These are phyloP conservation scores for Athene cunicularia DNA, from an alignment of 2,113 vertebrate genomes.

Conservation along the genomic window DNA sequence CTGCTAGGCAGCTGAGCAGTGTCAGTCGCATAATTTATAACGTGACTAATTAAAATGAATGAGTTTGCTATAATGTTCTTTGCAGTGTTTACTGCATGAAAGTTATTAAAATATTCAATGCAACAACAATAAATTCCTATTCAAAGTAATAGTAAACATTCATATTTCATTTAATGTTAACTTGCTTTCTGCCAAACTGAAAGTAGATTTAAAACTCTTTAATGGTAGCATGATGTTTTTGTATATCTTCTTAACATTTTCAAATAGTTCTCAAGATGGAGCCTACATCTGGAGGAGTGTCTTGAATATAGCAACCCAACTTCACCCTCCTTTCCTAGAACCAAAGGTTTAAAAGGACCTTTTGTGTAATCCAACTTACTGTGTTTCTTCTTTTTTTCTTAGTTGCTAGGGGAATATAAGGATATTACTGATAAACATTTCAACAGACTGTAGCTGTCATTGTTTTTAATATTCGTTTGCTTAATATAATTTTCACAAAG, in stretches of 20 bases:
- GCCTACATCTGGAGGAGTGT: not conserved
- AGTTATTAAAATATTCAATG: constrained; percentile 72
- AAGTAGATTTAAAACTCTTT: constrained; percentile 47
- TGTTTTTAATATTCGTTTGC: not conserved
- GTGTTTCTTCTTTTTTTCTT: not conserved
- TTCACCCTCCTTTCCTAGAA: not conserved
- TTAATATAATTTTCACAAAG: not conserved
- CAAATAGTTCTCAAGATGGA: not conserved
- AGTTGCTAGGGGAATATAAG: not conserved
- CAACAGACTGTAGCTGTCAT: not conserved
- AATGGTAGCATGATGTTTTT: not conserved
- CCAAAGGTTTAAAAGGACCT: not conserved
- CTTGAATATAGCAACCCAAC: not conserved
- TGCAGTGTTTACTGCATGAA: constrained; percentile 55
- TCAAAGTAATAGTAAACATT: constrained; percentile 56
- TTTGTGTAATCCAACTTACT: not conserved
- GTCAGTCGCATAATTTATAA: constrained; percentile 70
- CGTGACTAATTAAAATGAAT: constrained; percentile 81
- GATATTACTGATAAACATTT: not conserved
- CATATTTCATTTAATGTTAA: constrained; percentile 68
- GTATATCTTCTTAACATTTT: not conserved
- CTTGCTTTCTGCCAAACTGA: constrained; percentile 41
- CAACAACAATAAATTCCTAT: constrained; percentile 52
- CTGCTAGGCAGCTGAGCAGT: constrained; percentile 46
- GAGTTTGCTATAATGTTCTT: constrained; percentile 35